These are phyloP conservation scores for Ceryle rudis DNA, from an alignment of 2,797 vertebrate genomes.

Conservation along the genomic window DNA sequence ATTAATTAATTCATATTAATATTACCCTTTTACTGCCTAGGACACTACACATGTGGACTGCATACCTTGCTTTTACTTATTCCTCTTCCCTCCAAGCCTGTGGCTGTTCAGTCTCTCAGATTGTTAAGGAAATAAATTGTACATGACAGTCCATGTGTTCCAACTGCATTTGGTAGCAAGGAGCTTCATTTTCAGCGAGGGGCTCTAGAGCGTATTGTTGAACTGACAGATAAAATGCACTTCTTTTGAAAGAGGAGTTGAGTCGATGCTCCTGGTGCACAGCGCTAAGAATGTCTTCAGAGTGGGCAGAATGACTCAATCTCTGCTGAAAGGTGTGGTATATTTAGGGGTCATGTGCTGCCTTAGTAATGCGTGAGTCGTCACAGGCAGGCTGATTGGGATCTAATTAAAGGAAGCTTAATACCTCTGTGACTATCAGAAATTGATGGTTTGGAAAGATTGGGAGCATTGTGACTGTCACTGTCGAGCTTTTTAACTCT, in stretches of 20 bases:
- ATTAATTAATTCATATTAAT: not conserved
- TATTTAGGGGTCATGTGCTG: conserved; percentile 6
- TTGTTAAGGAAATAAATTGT: not conserved
- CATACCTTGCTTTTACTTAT: not conserved
- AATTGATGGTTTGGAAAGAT: not conserved
- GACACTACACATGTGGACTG: not conserved
- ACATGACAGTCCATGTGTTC: not conserved
- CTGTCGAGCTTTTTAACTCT: not conserved
- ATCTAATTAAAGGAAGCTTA: not conserved
- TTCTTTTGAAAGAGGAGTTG: not conserved
- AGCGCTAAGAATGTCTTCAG: not conserved
- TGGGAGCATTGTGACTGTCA: rapidly evolving
- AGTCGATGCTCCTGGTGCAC: not conserved
- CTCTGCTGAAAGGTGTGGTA: not conserved
- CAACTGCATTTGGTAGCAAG: not conserved
- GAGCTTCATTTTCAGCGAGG: not conserved
- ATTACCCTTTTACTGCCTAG: not conserved
- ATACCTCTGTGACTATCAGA: not conserved
- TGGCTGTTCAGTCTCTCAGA: not conserved
- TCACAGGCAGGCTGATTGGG: not conserved
- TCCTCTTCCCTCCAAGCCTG: not conserved
- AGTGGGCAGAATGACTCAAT: conserved; percentile 43
- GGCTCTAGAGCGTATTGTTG: not conserved
- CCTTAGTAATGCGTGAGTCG: not conserved
- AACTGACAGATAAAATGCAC: not conserved